Percentiles rank a stretch among this genome's conserved stretches.
Evolutionary conservation across 2,797 vertebrate genomes (phyloP).

Genomic region (Pygocentrus nattereri): DNA sequence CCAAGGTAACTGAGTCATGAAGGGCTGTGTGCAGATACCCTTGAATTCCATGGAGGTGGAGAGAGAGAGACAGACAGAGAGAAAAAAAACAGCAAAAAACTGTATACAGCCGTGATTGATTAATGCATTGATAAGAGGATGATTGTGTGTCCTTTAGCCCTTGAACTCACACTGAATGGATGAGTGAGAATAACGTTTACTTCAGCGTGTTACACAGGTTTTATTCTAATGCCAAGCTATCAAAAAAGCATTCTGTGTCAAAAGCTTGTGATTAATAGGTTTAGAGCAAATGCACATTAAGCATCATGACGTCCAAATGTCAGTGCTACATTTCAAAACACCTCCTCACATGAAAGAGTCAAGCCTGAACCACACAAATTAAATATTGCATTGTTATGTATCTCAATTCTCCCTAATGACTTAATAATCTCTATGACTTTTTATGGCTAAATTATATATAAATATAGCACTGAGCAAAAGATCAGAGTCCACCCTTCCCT

Average conservation of each 20-base stretch:
- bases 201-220: background rate
- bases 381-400: background rate
- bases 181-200: constrained; percentile 1
- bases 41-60: constrained; percentile 70
- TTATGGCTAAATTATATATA: background rate
- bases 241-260: constrained; percentile 1
- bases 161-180: constrained; percentile 15
- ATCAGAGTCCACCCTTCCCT: too few relatives aligned
- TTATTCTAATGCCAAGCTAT: constrained; percentile 14
- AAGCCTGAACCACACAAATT: background rate
- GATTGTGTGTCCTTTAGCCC: constrained; percentile 35
- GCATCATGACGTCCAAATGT: constrained; percentile 26
- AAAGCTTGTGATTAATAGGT: constrained; percentile 8
- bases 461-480: background rate
- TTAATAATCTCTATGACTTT: background rate
- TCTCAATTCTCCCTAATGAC: background rate
- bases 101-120: constrained; percentile 40
- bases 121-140: constrained; percentile 38
- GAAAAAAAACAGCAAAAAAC: background rate
- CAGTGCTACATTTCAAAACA: constrained; percentile 12
- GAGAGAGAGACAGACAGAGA: constrained; percentile 46
- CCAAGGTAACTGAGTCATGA: constrained; percentile 82
- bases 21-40: constrained; percentile 65
- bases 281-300: constrained; percentile 4
- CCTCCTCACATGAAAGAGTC: background rate